Evolutionary conservation across 2,113 vertebrate species (phyloP).

Genomic region (Brienomyrus longianalis): DNA sequence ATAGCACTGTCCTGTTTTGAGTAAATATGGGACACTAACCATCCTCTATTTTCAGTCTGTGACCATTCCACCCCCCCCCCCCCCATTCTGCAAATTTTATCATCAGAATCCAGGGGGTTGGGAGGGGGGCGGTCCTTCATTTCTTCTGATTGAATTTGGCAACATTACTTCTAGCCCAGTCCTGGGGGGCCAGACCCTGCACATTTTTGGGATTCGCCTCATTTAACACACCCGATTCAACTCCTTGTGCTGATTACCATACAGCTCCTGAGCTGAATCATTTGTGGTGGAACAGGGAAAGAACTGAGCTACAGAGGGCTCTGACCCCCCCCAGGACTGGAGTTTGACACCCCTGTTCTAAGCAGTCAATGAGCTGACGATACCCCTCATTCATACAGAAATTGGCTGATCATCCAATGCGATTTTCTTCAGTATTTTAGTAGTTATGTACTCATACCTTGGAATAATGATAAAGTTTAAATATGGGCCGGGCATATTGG

Average conservation of each 20-base stretch:
- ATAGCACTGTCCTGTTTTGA: not conserved
- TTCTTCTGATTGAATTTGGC: not conserved
- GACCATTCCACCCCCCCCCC: not conserved
- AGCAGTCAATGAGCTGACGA: not conserved
- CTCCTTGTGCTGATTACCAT: too few species aligned
- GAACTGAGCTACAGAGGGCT: too few species aligned
- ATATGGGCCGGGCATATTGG: not conserved
- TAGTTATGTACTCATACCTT: not conserved
- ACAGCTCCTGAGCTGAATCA: too few species aligned
- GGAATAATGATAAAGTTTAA: not conserved
- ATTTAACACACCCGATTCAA: too few species aligned
- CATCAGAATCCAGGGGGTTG: not conserved
- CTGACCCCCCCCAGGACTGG: too few species aligned
- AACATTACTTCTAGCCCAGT: not conserved
- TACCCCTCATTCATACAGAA: not conserved
- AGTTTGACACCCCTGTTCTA: not conserved
- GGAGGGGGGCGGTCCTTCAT: not conserved
- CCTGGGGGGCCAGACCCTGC: too few species aligned
- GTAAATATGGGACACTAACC: not conserved
- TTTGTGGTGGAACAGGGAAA: too few species aligned
- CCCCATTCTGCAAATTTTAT: not conserved
- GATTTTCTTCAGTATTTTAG: not conserved
- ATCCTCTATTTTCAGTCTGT: not conserved
- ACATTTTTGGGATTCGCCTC: too few species aligned
- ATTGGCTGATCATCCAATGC: not conserved